Conservation (phyloP, 2,797 vertebrate species). For the Microchirus variegatus region DNA sequence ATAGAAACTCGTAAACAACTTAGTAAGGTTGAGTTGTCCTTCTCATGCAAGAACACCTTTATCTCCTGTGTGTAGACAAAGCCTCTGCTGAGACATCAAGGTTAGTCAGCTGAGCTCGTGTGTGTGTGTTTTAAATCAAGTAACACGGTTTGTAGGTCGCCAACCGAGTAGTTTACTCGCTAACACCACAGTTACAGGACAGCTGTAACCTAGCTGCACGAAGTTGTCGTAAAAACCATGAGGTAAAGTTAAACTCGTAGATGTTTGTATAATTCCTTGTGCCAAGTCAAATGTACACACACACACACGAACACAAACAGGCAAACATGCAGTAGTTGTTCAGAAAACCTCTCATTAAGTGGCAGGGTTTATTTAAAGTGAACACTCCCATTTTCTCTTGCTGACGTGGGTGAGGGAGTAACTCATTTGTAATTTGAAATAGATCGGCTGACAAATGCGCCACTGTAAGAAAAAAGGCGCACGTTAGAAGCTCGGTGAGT, state of each 20-base stretch:
- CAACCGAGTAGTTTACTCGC: background rate
- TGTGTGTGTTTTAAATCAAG: background rate
- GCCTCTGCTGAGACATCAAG: conserved; percentile 10
- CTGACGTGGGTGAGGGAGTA: background rate
- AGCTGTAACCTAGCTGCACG: background rate
- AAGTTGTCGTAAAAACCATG: conserved; percentile 24
- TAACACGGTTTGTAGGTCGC: background rate
- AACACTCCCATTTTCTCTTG: too few relatives aligned
- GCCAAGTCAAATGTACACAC: background rate
- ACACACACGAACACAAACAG: too few relatives aligned
- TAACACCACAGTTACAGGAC: background rate
- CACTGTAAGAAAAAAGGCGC: background rate
- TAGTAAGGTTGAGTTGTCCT: conserved; percentile 32
- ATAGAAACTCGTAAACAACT: conserved; percentile 6
- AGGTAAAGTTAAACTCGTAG: background rate
- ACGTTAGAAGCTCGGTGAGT: conserved; percentile 47
- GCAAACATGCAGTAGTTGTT: too few relatives aligned
- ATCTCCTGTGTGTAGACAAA: background rate
- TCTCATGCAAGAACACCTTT: background rate
- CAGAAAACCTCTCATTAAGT: too few relatives aligned
- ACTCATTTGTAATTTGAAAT: background rate
- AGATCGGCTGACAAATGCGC: background rate
- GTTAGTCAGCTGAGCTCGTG: conserved; percentile 23
- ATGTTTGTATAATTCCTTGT: background rate
- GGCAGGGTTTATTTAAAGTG: too few relatives aligned